Base-by-base conservation (phyloP, 2,113 vertebrate genomes). In the Pelodiscus sinensis region DNA sequence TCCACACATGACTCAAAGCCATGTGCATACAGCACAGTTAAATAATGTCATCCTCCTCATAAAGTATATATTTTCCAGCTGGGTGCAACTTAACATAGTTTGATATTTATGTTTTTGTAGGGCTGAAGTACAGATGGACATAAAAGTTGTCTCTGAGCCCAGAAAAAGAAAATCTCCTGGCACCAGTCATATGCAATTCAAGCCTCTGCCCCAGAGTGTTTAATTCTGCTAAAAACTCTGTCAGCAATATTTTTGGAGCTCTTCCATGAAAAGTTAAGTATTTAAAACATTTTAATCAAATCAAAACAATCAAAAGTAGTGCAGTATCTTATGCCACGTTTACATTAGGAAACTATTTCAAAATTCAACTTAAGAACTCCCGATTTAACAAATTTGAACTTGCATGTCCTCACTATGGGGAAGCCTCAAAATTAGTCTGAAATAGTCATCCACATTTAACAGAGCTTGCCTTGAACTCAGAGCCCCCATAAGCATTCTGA, bases 91-190 rank as follows among this genome's bases (percentile, higher is more conserved):
- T 95, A 96, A 83, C 65, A 95, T 75, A 94, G 87, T 93, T 95
- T 88, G 84, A 94, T 97, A 97, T 97, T 98, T 97, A 97, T 93
- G 52, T 84, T 97, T 89, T 92, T 95, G 38, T 83, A 89, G 84
- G 81, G 89, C 79, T 96, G 79, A 96, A 94, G 82, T 95, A 50
- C 84, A 96, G 85, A 95, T 93, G 88, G 84, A 95, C 1, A 1
- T 96, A 96, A 96, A 96, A 94, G 71, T 94, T 96, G 82, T 96
- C 85, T 93, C 29, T 27, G n/a, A 96, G 84, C 84, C 95, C 92
- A 93, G 80, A 60, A 94, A 89, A 91, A 31, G 79, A 35, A 78
- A 35, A 10, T 95, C 85, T 96, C 91, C 44, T 44, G 44, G 44
- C 44, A 6, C 44, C 44, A 44, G 44, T 44, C 44, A 44, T 44